A percentile compares a stretch with the other conserved stretches of the same genome.
phyloP scores from a whole-genome alignment of 2,113 vertebrate species.

The Grus americana region DNA sequence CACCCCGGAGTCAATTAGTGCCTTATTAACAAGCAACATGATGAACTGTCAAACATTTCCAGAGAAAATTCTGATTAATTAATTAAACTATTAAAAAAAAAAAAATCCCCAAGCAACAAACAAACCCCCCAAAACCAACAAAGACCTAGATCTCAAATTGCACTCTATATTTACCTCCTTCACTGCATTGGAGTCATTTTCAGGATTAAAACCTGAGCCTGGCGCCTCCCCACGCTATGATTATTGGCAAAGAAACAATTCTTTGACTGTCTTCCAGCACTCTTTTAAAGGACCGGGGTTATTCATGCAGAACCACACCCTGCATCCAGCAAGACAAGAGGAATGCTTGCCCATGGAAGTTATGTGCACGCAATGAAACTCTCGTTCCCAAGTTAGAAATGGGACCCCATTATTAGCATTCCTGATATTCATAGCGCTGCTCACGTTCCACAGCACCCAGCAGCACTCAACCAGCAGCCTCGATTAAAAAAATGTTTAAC shows the following conservation, averaged over 20 bases:
- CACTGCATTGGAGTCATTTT: neutral
- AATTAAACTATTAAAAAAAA: neutral
- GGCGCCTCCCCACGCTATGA: neutral
- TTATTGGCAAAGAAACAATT: conserved; percentile 54
- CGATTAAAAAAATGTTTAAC: neutral
- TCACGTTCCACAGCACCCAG: conserved; percentile 26
- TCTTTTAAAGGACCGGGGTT: conserved; percentile 34
- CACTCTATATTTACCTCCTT: conserved; percentile 43
- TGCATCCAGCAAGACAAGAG: conserved; percentile 14
- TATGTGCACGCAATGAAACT: conserved; percentile 52
- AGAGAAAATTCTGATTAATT: neutral
- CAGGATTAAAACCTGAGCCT: conserved; percentile 43
- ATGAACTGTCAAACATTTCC: neutral
- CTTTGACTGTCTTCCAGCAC: conserved; percentile 29
- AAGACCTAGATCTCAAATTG: conserved; percentile 2
- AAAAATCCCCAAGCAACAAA: neutral
- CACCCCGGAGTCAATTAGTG: neutral
- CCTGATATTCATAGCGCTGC: conserved; percentile 57
- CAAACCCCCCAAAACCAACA: neutral
- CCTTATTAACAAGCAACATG: neutral
- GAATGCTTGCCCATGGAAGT: conserved; percentile 52
- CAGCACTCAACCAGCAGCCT: neutral
- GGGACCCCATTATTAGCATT: conserved; percentile 60
- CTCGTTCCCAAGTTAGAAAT: conserved; percentile 59
- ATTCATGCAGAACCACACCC: conserved; percentile 20